phyloP scores from a whole-genome alignment of 2,797 vertebrate genomes.

The Merluccius polli region DNA sequence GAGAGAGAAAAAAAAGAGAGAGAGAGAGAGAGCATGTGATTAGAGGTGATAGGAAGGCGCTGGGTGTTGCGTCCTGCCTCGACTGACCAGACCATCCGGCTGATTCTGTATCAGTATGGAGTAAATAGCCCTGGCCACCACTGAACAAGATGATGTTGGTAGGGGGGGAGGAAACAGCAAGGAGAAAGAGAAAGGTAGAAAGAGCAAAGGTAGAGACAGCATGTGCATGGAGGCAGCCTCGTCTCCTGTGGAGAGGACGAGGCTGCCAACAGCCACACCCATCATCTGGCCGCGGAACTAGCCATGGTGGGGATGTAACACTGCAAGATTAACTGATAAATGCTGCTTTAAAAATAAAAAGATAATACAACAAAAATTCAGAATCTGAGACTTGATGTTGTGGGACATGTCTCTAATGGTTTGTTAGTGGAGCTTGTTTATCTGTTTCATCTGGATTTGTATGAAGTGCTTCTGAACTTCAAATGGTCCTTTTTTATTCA shows the following conservation, averaged over 20 bases:
- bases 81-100: slow-evolving; percentile 56
- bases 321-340: background rate
- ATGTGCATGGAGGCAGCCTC: background rate
- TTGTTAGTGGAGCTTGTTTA: background rate
- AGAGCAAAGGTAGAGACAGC: background rate
- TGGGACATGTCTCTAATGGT: background rate
- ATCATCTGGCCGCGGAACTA: background rate
- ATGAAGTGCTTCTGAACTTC: background rate
- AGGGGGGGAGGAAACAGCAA: slow-evolving; percentile 50
- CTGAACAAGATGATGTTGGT: slow-evolving; percentile 45
- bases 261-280: background rate
- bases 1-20: slow-evolving; percentile 37
- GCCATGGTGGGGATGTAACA: background rate
- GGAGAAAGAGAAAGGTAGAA: slow-evolving; percentile 13
- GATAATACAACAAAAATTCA: background rate
- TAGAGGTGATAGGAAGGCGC: slow-evolving; percentile 60
- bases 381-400: background rate
- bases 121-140: slow-evolving; percentile 58
- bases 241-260: background rate
- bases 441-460: background rate
- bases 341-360: background rate
- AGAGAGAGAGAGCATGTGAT: slow-evolving; percentile 52
- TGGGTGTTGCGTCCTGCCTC: slow-evolving; percentile 53
- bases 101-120: slow-evolving; percentile 60
- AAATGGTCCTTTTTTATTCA: background rate